Conservation (phyloP, 2,113 vertebrate species). For the Micronycteris hirsuta region DNA sequence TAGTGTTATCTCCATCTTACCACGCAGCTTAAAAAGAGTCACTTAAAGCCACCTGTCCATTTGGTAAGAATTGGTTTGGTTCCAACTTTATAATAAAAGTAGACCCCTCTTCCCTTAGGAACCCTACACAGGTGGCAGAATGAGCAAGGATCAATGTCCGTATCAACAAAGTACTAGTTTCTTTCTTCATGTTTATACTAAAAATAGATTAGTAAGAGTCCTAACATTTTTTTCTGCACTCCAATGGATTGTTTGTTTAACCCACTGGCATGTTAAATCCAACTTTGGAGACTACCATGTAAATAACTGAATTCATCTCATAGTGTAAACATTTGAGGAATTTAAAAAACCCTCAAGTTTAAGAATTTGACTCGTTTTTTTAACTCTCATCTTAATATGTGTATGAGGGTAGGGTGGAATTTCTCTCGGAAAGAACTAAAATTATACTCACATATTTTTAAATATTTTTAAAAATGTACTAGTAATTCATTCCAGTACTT, state of each 20-base stretch:
- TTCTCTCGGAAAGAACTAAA: background rate
- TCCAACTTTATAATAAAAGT: background rate
- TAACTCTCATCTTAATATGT: slow-evolving; percentile 28
- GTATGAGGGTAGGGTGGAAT: background rate
- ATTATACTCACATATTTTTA: slow-evolving; percentile 35
- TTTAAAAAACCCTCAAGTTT: background rate
- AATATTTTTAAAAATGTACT: slow-evolving; percentile 60
- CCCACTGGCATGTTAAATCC: background rate
- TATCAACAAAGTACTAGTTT: background rate
- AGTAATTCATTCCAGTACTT: slow-evolving; percentile 69
- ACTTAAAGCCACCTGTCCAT: background rate
- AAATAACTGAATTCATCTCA: background rate
- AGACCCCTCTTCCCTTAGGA: fast-evolving
- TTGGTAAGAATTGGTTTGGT: background rate
- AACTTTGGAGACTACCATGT: background rate
- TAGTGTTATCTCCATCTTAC: background rate
- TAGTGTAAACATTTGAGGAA: background rate
- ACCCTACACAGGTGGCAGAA: background rate
- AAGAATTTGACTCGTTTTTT: background rate
- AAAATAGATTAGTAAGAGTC: background rate
- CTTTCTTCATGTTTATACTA: background rate
- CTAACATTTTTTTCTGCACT: background rate
- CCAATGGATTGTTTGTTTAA: background rate
- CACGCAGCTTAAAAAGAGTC: background rate
- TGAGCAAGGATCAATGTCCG: background rate